Evolutionary conservation across 2,888 invertebrate genomes (phyloP), one percentile per base, ranked within the genome.

Genomic region (Pollenia labialis): DNA sequence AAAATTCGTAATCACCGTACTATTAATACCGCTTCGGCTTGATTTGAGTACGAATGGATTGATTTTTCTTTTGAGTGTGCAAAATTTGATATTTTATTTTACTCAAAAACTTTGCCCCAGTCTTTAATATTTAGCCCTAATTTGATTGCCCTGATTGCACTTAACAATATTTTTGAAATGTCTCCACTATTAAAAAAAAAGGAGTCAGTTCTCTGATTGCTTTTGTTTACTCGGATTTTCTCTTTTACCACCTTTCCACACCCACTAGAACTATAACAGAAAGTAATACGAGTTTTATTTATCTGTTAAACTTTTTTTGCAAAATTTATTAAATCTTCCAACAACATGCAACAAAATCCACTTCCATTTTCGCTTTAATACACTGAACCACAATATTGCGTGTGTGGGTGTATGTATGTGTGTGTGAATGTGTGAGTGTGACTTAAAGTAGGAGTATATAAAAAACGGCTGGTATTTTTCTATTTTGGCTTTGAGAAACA

Each of bases 251-350:
- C 10, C 18, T 14, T 72, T 50, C 9, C 10, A 10, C 18, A 72
- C 7, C 46, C 71, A 56, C 71, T 71, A 44, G 44, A 1, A 56
- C 56, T 42, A 56, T 56, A 46, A 32, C 32, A 32, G 6, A 72
- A 56, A 72, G 23, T 46, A 46, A 46, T 56, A 56, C 14, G 14
- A 72, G 23, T 56, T 32, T 44, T 71, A 56, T 72, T 56, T 56
- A 9, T 44, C n/a, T 72, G 16, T 42, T 32, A 32, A 32, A 32
- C 10, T 52, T 56, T 23, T 56, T 23, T 23, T 23, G 14, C 8
- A 23, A 23, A 18, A 23, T 56, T n/a, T 56, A 23, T 56, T 23
- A 14, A 56, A 72, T 72, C 54, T 54, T 44, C 42, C 44, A 69
- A 50, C 50, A 68, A 69, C 40, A 8, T 32, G 32, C 32, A 32